Conservation (phyloP, 2,888 invertebrate species). For the Nomada fabriciana region DNA sequence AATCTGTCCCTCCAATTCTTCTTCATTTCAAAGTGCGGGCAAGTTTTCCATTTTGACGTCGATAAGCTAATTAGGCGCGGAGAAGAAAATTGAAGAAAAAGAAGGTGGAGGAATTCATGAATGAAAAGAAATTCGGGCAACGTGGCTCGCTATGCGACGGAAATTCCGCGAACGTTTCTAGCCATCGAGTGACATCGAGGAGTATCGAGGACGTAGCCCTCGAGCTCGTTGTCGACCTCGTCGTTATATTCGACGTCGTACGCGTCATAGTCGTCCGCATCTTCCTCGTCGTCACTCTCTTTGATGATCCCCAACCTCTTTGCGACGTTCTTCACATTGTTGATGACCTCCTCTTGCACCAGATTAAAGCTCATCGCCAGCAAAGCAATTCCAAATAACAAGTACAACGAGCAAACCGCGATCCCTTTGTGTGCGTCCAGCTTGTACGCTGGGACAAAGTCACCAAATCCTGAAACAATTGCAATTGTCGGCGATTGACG, state of each 20-base stretch:
- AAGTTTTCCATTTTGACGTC: not conserved
- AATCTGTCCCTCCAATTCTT: too few species aligned
- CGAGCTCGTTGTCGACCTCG: constrained; percentile 69
- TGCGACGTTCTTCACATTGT: constrained; percentile 94
- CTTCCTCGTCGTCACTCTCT: constrained; percentile 88
- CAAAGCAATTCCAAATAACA: constrained; percentile 96
- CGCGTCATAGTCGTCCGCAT: constrained; percentile 82
- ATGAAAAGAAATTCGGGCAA: constrained; percentile 29
- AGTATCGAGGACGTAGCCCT: constrained; percentile 58
- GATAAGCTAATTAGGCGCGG: too few species aligned
- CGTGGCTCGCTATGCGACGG: constrained; percentile 33
- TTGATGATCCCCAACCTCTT: constrained; percentile 95
- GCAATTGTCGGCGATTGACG: too few species aligned
- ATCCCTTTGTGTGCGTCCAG: constrained; percentile 87
- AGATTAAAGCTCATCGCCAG: constrained; percentile 98
- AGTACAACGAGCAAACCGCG: constrained; percentile 95
- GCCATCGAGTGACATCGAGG: constrained; percentile 56
- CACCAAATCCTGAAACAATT: constrained; percentile 89
- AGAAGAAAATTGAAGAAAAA: not conserved
- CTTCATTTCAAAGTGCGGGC: not conserved
- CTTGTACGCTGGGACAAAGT: constrained; percentile 94
- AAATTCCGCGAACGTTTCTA: constrained; percentile 47
- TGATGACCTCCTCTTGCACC: constrained; percentile 97
- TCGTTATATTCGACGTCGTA: constrained; percentile 75
- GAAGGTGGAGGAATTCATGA: not conserved